Evolutionary conservation across 2,797 vertebrate genomes (phyloP).

Genomic region (Microhierax caerulescens): DNA sequence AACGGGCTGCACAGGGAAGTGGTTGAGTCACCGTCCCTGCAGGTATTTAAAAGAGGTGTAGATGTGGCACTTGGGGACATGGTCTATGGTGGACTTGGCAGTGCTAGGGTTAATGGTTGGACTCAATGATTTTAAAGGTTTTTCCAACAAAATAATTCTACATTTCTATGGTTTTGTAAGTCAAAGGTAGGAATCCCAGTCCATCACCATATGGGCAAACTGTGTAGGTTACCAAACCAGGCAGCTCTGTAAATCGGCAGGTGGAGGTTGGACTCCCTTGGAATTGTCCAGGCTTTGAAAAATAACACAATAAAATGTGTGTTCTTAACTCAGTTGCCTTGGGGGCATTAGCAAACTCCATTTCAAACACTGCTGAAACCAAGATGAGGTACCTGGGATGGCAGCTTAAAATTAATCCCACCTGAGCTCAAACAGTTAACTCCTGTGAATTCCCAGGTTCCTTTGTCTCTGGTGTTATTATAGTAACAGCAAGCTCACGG

Average conservation of each 20-base stretch:
- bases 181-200: neutral
- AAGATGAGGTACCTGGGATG: neutral
- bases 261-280: neutral
- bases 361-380: neutral
- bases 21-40: no score
- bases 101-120: neutral
- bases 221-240: neutral
- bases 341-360: neutral
- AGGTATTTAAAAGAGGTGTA: no score
- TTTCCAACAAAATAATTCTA: neutral
- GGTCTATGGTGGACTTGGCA: neutral
- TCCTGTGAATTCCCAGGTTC: neutral
- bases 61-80: no score
- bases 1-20: no score
- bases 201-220: fast-evolving
- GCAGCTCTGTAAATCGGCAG: neutral
- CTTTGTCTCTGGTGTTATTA: slow-evolving; percentile 23
- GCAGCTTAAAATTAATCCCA: neutral
- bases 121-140: neutral
- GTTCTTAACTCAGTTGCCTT: neutral
- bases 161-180: neutral
- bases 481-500: neutral
- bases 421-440: neutral
- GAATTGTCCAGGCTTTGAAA: neutral
- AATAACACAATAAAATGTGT: neutral